A percentile compares a stretch with the other conserved stretches of the same genome.
Evolutionary conservation across 2,113 vertebrate genomes (phyloP).

Genomic region (Nipponia nippon): DNA sequence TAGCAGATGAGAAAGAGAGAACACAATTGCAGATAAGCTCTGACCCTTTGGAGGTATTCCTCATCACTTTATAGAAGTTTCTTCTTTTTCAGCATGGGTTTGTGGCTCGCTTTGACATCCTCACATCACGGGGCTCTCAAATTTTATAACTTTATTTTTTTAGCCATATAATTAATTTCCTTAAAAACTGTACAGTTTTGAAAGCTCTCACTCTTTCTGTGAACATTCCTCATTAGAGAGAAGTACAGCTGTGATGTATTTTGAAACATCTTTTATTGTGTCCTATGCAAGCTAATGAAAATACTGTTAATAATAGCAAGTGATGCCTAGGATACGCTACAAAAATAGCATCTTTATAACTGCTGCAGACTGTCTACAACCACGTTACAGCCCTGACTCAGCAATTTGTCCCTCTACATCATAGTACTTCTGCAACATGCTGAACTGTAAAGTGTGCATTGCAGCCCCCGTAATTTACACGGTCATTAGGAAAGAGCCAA

Average conservation of each 20-base stretch:
- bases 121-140: background rate
- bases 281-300: background rate
- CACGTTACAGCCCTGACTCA: background rate
- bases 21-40: background rate
- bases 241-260: background rate
- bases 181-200: background rate
- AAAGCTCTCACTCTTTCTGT: background rate
- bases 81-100: background rate
- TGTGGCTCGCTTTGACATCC: background rate
- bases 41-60: background rate
- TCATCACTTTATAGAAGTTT: background rate
- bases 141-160: background rate
- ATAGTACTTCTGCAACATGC: accelerated
- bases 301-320: background rate
- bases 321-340: background rate
- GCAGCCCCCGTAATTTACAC: background rate
- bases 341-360: background rate
- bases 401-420: background rate
- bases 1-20: background rate
- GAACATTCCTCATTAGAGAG: background rate
- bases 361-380: background rate
- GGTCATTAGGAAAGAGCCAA: background rate
- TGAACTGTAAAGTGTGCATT: background rate
- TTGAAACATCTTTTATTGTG: background rate
- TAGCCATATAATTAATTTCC: background rate